Percentiles rank a stretch among this genome's conserved stretches.
phyloP scores from a whole-genome alignment of 1,140 invertebrate species.

The Chionoecetes opilio region DNA sequence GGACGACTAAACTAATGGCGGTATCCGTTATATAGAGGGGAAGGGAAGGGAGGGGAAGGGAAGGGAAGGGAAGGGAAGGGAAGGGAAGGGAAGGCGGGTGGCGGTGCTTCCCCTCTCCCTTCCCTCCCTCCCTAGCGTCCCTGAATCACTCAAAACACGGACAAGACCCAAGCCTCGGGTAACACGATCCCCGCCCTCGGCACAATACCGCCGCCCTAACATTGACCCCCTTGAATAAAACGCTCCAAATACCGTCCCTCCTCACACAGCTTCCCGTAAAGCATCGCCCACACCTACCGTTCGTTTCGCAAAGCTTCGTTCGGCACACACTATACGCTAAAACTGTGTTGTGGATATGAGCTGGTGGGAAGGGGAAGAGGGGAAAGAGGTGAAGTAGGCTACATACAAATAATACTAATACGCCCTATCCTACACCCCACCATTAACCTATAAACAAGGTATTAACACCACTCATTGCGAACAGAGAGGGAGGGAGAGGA shows the following conservation, averaged over 20 bases:
- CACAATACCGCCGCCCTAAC: slow-evolving; percentile 40
- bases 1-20: background rate
- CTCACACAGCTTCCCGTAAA: background rate
- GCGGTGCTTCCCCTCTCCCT: background rate
- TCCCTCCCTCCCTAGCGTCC: background rate
- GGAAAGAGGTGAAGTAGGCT: background rate
- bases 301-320: slow-evolving; percentile 38
- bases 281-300: background rate
- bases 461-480: background rate
- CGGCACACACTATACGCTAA: background rate
- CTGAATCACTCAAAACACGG: slow-evolving; percentile 10
- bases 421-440: background rate
- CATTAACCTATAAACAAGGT: slow-evolving; percentile 1
- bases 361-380: background rate
- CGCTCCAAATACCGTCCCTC: slow-evolving; percentile 41
- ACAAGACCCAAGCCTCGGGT: slow-evolving; percentile 32
- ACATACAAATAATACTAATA: slow-evolving; percentile 3
- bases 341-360: background rate
- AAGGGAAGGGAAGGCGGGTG: background rate
- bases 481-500: background rate
- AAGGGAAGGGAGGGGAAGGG: background rate
- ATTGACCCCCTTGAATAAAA: slow-evolving; percentile 60
- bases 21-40: slow-evolving; percentile 16
- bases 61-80: background rate
- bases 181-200: slow-evolving; percentile 20